Evolutionary conservation across 2,113 vertebrate species (phyloP), one percentile per base, ranked within the genome.

Genomic region (Sterrhoptilus dennistouni): DNA sequence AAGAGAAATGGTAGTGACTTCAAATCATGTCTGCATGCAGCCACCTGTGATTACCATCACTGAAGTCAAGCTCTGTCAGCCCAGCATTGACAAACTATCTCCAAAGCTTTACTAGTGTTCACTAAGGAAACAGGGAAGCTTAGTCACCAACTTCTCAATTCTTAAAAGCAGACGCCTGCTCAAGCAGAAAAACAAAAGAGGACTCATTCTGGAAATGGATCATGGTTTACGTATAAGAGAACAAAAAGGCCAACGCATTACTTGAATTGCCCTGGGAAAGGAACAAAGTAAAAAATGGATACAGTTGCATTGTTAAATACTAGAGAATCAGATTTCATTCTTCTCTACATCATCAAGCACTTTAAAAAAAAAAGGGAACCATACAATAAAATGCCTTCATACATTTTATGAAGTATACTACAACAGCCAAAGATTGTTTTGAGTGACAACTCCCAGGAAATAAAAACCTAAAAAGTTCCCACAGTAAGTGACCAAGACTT

Each of bases 151-250:
- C 14, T 60, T 54, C 23, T 64, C 29, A 57, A 65, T 66, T 4
- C 44, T 71, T 69, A 33, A 79, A 54, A 5, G 25, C 8, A 88
- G 38, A 36, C 2, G 38, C 27, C 28, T 76, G n/a, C 38, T 54
- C 27, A 86, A 88, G 61, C 35, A 85, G 10, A 79, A 87, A 78
- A 85, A 29, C 20, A 69, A 54, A 18, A 23, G 2, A 70, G 21
- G 9, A 69, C 24, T 14, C 83, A 57, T 6, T 42, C 75, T 57
- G 25, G 33, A 14, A 86, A 25, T 2, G 8, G 28, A 66, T n/a
- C 3, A 9, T 28, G 18, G 24, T 63, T 79, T n/a, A 82, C 0
- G 0, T 20, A 33, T 0, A 1, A 83, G 6, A 72, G 38, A 75
- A 64, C 3, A 75, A 33, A 63, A 45, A 71, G 33, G 14, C 21